Conservation (phyloP, 2,797 vertebrate species). For the Heteromormyrus szaboi region DNA sequence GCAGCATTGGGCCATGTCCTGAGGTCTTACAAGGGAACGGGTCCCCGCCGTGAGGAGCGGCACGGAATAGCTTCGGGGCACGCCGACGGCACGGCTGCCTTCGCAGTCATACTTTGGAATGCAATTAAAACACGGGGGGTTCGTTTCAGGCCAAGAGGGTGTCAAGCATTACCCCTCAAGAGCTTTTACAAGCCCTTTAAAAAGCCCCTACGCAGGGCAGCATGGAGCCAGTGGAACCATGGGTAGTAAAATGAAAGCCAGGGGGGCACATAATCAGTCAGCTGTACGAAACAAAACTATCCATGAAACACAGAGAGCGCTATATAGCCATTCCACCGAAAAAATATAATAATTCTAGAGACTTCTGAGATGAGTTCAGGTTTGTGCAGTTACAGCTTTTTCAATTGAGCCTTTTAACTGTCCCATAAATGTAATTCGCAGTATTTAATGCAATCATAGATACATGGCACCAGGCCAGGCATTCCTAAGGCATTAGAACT, state of each 20-base stretch:
- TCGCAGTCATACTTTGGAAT: background rate
- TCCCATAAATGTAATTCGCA: background rate
- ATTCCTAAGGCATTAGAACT: background rate
- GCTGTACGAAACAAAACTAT: background rate
- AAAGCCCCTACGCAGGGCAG: background rate
- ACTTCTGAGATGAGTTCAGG: background rate
- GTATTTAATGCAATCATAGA: background rate
- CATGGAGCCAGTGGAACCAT: background rate
- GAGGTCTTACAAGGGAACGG: background rate
- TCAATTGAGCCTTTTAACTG: background rate
- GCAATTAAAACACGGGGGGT: background rate
- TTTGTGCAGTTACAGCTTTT: background rate
- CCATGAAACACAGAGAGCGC: background rate
- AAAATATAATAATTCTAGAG: background rate
- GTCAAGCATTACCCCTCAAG: background rate
- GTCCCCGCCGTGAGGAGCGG: background rate
- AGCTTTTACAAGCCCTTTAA: constrained; percentile 14
- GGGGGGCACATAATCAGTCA: background rate
- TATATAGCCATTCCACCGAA: background rate
- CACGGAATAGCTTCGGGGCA: background rate
- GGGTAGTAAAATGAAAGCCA: background rate
- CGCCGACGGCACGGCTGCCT: background rate
- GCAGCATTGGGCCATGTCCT: background rate
- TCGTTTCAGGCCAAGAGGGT: background rate
- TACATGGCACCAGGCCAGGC: too few relatives aligned